Base-by-base conservation (phyloP, 2,113 vertebrate species). In the Xenopus laevis region DNA sequence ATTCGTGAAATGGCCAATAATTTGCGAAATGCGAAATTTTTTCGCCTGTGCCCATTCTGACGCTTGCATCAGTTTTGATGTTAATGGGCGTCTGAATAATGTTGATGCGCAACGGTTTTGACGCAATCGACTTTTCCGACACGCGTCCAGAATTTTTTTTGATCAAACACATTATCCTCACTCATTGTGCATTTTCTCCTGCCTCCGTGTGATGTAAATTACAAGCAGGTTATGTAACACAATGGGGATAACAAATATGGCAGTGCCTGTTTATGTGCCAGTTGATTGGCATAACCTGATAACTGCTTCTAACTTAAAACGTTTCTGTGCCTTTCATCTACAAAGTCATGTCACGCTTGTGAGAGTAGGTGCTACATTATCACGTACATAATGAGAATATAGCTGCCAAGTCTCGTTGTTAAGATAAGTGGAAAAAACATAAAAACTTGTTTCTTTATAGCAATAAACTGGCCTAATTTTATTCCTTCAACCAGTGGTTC, bases 281-380 rank as follows among this genome's bases (percentile, higher is more conserved):
- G 23, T 27, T 27, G 23, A 27, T 27, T 27, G 23, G 23, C 23
- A 27, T 27, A 27, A 4, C 23, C 23, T 27, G 23, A 27, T 27
- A 27, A 27, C 23, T 27, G 23, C 33, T 6, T 40, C 55, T 0
- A 74, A 44, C 13, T 46, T 53, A 76, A 13, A 17, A 40, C 77
- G 74, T 6, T 55, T 18, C 4, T 9, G 20, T 13, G 65, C 23
- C 21, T 76, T 68, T 53, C 1, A 63, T 59, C 23, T 67, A n/a
- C 17, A 50, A 68, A 21, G 9, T 23, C 59, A 57, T 30, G 67
- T 65, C 68, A 79, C 81, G 70, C 82, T 77, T 66, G 73, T 81
- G 78, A 33, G 21, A 82, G 71, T 17, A 23, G 53, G 13, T 77
- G 21, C 77, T 57, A 30, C 55, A 23, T n/a, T 68, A 74, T 68